Conservation (phyloP, 1,140 invertebrate genomes). For the Daktulosphaira vitifoliae region DNA sequence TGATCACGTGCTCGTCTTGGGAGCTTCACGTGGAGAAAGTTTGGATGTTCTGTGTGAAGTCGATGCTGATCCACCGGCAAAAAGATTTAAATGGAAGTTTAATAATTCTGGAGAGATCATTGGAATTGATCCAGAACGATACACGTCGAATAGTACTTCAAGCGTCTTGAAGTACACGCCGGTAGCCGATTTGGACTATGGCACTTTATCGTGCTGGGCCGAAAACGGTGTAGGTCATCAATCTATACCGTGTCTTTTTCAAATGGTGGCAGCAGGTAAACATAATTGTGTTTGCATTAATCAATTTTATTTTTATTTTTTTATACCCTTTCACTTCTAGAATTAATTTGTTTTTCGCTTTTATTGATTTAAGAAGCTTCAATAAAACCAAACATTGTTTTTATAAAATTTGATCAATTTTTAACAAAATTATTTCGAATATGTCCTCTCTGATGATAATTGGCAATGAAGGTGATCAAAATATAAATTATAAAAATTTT, state of each 20-base stretch:
- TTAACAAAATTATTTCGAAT: too few species aligned
- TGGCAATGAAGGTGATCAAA: too few species aligned
- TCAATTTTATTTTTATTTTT: too few species aligned
- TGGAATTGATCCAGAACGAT: constrained; percentile 63
- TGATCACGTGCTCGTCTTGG: constrained; percentile 66
- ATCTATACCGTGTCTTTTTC: constrained; percentile 65
- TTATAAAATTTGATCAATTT: too few species aligned
- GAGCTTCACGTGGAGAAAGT: constrained; percentile 71
- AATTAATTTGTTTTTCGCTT: too few species aligned
- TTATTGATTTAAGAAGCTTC: too few species aligned
- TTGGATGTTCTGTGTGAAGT: constrained; percentile 76
- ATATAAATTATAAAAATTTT: too few species aligned
- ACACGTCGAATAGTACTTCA: constrained; percentile 46
- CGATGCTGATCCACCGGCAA: constrained; percentile 74
- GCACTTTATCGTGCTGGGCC: constrained; percentile 67
- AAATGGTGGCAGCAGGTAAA: constrained; percentile 64
- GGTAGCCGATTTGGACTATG: constrained; percentile 55
- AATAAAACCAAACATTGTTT: too few species aligned
- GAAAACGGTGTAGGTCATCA: constrained; percentile 67
- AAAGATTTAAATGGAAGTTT: constrained; percentile 81
- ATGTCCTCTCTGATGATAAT: too few species aligned
- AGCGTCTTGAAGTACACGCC: constrained; percentile 49
- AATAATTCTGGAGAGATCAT: constrained; percentile 78
- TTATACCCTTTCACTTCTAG: too few species aligned
- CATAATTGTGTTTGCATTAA: too few species aligned